Percentiles rank a stretch among this genome's conserved stretches.
phyloP scores from a whole-genome alignment of 1,140 invertebrate species.

The Macrotrachela quadricornifera region DNA sequence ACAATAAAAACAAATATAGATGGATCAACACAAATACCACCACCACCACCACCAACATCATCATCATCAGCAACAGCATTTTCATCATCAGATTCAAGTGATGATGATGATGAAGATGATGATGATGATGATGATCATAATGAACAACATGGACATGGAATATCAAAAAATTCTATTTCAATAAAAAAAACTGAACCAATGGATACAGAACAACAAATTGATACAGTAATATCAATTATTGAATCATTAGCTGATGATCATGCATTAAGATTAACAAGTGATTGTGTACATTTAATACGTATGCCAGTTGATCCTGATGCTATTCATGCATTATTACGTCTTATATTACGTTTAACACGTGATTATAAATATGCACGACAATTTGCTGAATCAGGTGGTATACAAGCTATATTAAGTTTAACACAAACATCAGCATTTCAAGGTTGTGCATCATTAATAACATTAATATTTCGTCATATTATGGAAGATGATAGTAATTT shows the following conservation, averaged over 20 bases:
- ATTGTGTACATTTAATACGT: conserved; percentile 44
- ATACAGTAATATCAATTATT: conserved; percentile 20
- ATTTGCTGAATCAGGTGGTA: conserved; percentile 52
- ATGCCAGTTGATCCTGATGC: conserved; percentile 51
- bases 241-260: neutral
- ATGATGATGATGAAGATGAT: no score
- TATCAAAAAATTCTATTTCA: no score
- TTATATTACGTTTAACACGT: conserved; percentile 52
- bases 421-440: conserved; percentile 48
- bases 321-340: conserved; percentile 52
- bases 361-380: conserved; percentile 49
- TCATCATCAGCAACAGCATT: neutral
- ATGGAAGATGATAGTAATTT: conserved; percentile 55
- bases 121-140: no score
- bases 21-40: neutral
- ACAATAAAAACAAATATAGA: neutral
- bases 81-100: no score
- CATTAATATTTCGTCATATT: conserved; percentile 57
- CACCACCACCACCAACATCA: neutral
- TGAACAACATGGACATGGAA: no score
- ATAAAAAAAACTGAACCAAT: no score
- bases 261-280: no score
- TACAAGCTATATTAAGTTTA: conserved; percentile 46
- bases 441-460: conserved; percentile 54
- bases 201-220: conserved; percentile 13